phyloP scores from a whole-genome alignment of 2,113 vertebrate species.

The Stictonetta naevosa region DNA sequence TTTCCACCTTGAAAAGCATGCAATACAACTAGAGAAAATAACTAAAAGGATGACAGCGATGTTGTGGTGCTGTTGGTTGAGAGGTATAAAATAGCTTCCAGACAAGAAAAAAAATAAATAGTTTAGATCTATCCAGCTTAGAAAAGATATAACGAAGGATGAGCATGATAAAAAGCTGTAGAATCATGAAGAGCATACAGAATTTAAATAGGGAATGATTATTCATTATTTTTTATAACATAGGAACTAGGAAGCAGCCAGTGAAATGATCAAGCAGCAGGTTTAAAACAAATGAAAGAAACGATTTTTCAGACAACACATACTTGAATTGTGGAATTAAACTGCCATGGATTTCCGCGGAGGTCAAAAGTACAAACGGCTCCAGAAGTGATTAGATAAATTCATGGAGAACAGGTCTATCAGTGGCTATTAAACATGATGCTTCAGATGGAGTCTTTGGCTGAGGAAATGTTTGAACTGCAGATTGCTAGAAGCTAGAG shows the following conservation, averaged over 20 bases:
- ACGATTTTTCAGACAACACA: background rate
- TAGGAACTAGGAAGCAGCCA: background rate
- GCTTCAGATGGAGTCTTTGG: background rate
- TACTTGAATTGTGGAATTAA: conserved; percentile 4
- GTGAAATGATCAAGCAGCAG: conserved; percentile 27
- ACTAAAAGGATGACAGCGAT: background rate
- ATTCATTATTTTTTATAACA: conserved; percentile 26
- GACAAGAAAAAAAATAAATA: conserved; percentile 19
- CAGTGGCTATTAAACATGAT: background rate
- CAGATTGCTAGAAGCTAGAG: background rate
- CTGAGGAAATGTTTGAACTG: background rate
- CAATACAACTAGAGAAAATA: conserved; percentile 1
- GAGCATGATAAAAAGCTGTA: conserved; percentile 10
- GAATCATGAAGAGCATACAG: background rate
- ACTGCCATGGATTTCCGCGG: background rate
- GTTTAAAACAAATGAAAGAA: conserved; percentile 40
- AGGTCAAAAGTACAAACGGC: conserved; percentile 18
- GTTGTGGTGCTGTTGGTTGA: background rate
- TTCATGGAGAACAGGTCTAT: background rate
- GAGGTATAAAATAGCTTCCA: conserved; percentile 11
- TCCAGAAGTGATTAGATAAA: conserved; percentile 13
- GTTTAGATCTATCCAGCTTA: conserved; percentile 6
- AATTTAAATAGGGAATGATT: conserved; percentile 47
- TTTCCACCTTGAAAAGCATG: conserved; percentile 25
- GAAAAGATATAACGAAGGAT: conserved; percentile 13